phyloP scores from a whole-genome alignment of 2,113 vertebrate genomes.

The Motacilla tschutschensis region DNA sequence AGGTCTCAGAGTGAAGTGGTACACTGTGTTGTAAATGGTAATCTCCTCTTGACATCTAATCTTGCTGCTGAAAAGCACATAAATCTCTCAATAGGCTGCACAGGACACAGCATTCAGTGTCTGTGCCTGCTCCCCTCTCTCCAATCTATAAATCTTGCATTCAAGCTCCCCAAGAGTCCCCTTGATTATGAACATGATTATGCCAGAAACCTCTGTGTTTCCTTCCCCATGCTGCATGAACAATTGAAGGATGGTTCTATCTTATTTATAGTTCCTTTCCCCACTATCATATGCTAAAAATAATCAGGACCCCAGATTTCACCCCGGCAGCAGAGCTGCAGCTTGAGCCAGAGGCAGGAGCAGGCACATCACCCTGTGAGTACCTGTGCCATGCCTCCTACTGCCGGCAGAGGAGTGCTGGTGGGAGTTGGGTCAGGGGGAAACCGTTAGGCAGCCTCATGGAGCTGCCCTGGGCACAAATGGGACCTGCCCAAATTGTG shows the following conservation, averaged over 20 bases:
- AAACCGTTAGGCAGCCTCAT: background rate
- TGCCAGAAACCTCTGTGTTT: background rate
- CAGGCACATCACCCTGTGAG: background rate
- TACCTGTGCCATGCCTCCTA: background rate
- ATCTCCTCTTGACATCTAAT: constrained; percentile 37
- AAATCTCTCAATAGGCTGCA: background rate
- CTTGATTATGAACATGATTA: background rate
- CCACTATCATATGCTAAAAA: background rate
- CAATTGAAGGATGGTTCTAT: background rate
- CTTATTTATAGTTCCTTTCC: background rate
- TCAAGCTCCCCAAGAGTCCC: background rate
- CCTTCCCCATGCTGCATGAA: background rate
- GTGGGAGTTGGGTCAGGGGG: accelerated
- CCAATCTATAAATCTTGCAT: background rate
- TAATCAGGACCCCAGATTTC: background rate
- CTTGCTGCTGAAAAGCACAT: background rate
- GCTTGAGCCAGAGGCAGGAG: background rate
- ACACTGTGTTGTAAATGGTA: background rate
- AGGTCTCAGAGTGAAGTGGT: background rate
- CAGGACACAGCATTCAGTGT: background rate
- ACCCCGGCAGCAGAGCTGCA: background rate
- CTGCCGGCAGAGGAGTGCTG: background rate
- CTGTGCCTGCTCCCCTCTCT: background rate
- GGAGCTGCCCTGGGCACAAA: background rate
- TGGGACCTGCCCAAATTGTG: background rate